Evolutionary conservation across 2,888 invertebrate species (phyloP).

Genomic region (Drosophila conformis): DNA sequence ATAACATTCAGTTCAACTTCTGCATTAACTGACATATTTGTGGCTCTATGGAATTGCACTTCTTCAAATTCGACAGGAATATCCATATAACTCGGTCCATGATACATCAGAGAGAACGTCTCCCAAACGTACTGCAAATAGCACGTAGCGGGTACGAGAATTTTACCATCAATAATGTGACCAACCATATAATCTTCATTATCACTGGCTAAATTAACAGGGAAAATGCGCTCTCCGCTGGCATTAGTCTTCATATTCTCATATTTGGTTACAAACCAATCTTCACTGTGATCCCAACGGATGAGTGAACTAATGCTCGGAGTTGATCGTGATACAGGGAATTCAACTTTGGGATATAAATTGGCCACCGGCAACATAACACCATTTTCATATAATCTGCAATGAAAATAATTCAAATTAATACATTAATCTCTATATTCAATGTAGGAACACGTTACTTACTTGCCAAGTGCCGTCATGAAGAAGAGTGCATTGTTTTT

Average conservation of each 20-base stretch:
- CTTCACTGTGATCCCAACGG: constrained; percentile 94
- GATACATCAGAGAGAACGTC: constrained; percentile 89
- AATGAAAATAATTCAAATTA: constrained; percentile 25
- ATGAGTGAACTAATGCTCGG: constrained; percentile 93
- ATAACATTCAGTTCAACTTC: constrained; percentile 86
- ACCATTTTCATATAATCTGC: constrained; percentile 91
- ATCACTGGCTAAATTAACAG: constrained; percentile 88
- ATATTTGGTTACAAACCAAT: constrained; percentile 91
- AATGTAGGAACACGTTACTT: constrained; percentile 67
- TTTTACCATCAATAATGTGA: constrained; percentile 93
- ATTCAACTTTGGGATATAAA: constrained; percentile 91
- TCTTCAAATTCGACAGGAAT: constrained; percentile 94
- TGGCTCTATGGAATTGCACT: constrained; percentile 93
- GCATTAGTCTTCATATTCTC: constrained; percentile 89
- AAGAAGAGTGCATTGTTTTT: constrained; percentile 85
- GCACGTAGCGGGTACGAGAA: constrained; percentile 91
- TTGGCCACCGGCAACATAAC: constrained; percentile 90
- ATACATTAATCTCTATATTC: background rate
- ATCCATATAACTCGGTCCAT: constrained; percentile 88
- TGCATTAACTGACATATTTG: constrained; percentile 89
- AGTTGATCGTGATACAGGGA: constrained; percentile 94
- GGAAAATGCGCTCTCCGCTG: constrained; percentile 88
- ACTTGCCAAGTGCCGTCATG: constrained; percentile 85
- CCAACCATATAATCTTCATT: constrained; percentile 90
- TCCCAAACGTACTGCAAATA: constrained; percentile 93